Evolutionary conservation across 2,888 invertebrate species (phyloP).

Genomic region (Diadromus collaris): DNA sequence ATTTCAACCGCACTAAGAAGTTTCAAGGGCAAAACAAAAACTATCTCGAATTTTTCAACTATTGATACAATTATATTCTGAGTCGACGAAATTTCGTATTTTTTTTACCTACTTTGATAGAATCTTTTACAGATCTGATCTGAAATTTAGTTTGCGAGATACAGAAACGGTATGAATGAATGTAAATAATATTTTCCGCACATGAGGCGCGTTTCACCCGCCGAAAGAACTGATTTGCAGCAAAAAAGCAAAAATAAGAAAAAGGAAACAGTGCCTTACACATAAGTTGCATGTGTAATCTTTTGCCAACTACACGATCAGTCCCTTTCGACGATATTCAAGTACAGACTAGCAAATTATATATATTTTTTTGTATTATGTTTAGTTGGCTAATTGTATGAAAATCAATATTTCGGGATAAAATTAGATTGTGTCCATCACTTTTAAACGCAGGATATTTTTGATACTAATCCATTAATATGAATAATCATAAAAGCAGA

Average conservation of each 20-base stretch:
- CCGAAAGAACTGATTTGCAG: conserved; percentile 44
- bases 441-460: conserved; percentile 7
- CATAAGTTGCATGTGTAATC: conserved; percentile 6
- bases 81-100: conserved; percentile 5
- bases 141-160: conserved; percentile 14
- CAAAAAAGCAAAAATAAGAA: background rate
- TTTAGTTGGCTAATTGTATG: background rate
- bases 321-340: background rate
- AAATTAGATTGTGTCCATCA: background rate
- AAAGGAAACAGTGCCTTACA: conserved; percentile 47
- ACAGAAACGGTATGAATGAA: background rate
- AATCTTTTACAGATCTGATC: conserved; percentile 7
- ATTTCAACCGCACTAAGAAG: conserved; percentile 12
- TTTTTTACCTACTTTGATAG: background rate
- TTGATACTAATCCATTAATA: conserved; percentile 5
- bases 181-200: conserved; percentile 26
- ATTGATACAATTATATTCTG: background rate
- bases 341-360: background rate
- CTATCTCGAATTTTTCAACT: background rate
- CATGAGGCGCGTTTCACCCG: conserved; percentile 4
- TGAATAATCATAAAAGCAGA: conserved; percentile 14
- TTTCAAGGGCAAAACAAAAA: background rate
- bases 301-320: background rate
- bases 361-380: background rate
- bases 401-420: background rate